phyloP scores from a whole-genome alignment of 64 coral and sea anemone genomes.

The Montipora capricornis region DNA sequence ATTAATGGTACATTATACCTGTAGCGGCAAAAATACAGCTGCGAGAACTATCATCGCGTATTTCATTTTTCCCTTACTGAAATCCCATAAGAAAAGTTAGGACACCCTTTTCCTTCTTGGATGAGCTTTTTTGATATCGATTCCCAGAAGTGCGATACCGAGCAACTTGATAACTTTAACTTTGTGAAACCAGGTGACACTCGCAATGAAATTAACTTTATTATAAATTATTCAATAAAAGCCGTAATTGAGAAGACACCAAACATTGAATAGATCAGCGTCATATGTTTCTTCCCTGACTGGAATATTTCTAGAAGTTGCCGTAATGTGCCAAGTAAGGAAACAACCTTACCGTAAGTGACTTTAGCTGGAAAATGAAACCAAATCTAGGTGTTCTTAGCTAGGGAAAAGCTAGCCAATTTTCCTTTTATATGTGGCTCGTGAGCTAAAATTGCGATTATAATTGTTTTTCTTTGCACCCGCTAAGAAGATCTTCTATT shows the following conservation, averaged over 20 bases:
- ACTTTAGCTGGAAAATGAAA: too few relatives aligned
- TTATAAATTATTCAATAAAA: background rate
- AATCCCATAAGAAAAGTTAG: background rate
- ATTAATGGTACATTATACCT: background rate
- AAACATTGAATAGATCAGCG: background rate
- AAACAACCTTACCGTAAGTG: too few relatives aligned
- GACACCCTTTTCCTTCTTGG: background rate
- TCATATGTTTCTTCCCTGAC: too few relatives aligned
- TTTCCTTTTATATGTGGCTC: too few relatives aligned
- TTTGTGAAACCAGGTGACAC: background rate
- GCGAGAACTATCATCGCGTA: background rate
- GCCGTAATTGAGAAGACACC: background rate
- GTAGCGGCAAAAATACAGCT: background rate
- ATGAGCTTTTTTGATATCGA: background rate
- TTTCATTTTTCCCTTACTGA: background rate
- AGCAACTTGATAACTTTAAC: too few relatives aligned
- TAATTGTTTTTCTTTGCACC: too few relatives aligned
- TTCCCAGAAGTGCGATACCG: background rate
- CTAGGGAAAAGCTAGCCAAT: too few relatives aligned
- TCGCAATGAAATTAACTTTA: background rate
- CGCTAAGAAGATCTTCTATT: too few relatives aligned
- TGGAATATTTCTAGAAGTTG: too few relatives aligned
- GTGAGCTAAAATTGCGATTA: too few relatives aligned
- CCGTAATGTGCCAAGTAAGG: too few relatives aligned
- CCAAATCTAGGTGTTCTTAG: too few relatives aligned